Base-by-base conservation (phyloP, 1,140 invertebrate genomes). In the Matsumurasca onukii region DNA sequence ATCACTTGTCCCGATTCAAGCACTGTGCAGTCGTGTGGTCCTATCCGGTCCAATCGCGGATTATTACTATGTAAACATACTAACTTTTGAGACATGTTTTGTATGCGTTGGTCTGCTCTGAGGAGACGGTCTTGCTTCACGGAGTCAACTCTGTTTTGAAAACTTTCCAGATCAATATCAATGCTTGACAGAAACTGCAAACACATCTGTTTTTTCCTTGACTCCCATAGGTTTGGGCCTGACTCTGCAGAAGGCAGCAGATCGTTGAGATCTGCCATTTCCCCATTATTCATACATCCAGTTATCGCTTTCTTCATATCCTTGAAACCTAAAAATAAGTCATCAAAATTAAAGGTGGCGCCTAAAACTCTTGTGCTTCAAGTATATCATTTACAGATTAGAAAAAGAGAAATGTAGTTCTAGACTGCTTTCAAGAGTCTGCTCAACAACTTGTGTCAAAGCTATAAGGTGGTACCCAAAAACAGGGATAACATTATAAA, bases 91-190 rank as follows among this genome's bases (percentile, higher is more conserved):
- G 72, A 68, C 24, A 71, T 59, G 13, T n/a, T 52, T 34, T 66
- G 30, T 51, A 68, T 24, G 48, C 61, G 74, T 27, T 70, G 31
- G 61, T 74, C 66, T 13, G 73, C 72, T 51, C 73, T 31, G 1
- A 70, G 45, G n/a, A 68, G 62, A 51, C 74, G 67, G 45, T 73
- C 71, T 52, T 71, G 29, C 69, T 75, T 76, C 1, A 75, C 69
- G 24, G 69, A 15, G 57, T 76, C 75, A n/a, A 72, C 55, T 22
- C 2, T 29, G 9, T 22, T 29, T 27, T 22, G 24, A n/a, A n/a
- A n/a, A 27, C 24, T 12, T 27, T 59, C 55, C 30, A 59, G n/a
- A 24, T 59, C 24, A 9, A 59, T 59, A 12, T 27, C 55, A 2
- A 59, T 2, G 30, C 15, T 27, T n/a, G 15, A 3, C 24, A 59